Evolutionary conservation across 2,888 invertebrate species (phyloP), one percentile per base, ranked within the genome.

Genomic region (Archips crataeganus): DNA sequence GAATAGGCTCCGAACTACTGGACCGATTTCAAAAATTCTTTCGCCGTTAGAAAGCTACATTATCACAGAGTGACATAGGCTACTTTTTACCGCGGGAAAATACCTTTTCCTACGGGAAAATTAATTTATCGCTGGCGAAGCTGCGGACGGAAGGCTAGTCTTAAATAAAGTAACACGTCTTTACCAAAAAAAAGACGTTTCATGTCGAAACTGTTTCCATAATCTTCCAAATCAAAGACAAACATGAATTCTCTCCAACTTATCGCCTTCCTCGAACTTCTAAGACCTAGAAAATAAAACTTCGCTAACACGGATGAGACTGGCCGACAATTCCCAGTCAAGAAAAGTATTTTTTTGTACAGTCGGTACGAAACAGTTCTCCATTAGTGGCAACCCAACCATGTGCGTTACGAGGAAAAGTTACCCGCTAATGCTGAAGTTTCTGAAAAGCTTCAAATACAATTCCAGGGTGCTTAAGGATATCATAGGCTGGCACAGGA

Each of bases 341-440:
- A 81, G 83, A 80, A 80, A 84, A 85, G 79, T 79, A 82, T 83
- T 85, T 85, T 84, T 79, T 83, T 79, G 75, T 80, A 89, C 88
- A 85, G 85, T 85, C 86, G 68, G 81, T 80, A 84, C 86, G 87
- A 79, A 80, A 86, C 87, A 82, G 85, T 87, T 86, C 85, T 85
- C 90, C 90, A 92, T 93, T 93, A 92, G 91, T 85, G 89, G 86
- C 84, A 81, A 87, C 79, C 89, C 89, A 83, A 85, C 87, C 91
- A 88, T 90, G 88, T 90, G 89, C 87, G 89, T 91, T 87, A 81
- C 84, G 79, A 85, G 87, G 86, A 86, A 87, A 92, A 90, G 86
- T 92, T 87, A 81, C 78, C 82, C 79, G 81, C 84, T 91, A 91
- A 91, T 90, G 89, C 82, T 79, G 78, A 90, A 93, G 90, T 93